Conservation (phyloP, 2,113 vertebrate genomes). For the Chitala chitala region DNA sequence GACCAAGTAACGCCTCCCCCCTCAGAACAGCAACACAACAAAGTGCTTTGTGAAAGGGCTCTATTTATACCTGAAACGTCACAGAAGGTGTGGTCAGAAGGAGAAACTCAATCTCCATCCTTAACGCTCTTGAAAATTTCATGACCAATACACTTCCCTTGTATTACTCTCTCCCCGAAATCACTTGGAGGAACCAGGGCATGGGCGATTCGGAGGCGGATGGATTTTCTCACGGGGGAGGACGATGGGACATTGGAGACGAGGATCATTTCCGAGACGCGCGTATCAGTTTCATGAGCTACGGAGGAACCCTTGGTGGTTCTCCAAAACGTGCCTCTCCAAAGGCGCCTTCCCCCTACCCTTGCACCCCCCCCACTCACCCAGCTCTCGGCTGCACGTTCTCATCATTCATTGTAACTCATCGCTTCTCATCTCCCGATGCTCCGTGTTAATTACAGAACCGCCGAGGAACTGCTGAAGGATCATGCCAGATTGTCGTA, state of each 20-base stretch:
- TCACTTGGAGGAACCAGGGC: neutral
- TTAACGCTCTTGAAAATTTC: conserved; percentile 47
- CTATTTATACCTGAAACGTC: neutral
- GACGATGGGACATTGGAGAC: conserved; percentile 49
- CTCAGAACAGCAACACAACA: neutral
- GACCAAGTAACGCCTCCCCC: neutral
- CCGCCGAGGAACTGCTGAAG: neutral
- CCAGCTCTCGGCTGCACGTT: neutral
- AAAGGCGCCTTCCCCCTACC: too few relatives aligned
- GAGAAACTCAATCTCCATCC: conserved; percentile 31
- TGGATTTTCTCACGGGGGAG: conserved; percentile 33
- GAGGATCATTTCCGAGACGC: conserved; percentile 44
- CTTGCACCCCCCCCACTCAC: neutral
- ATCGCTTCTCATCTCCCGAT: neutral
- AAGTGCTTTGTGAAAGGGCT: neutral
- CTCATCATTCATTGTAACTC: neutral
- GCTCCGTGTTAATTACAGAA: neutral
- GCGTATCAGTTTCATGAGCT: conserved; percentile 48
- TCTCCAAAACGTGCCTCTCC: conserved; percentile 20
- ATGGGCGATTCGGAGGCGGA: conserved; percentile 21
- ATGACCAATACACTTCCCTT: conserved; percentile 33
- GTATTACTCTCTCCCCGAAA: conserved; percentile 17
- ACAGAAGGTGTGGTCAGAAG: neutral
- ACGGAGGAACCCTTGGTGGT: conserved; percentile 20
- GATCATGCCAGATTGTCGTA: neutral